Conservation (phyloP, 2,888 invertebrate genomes). For the Scrobipalpa costella region DNA sequence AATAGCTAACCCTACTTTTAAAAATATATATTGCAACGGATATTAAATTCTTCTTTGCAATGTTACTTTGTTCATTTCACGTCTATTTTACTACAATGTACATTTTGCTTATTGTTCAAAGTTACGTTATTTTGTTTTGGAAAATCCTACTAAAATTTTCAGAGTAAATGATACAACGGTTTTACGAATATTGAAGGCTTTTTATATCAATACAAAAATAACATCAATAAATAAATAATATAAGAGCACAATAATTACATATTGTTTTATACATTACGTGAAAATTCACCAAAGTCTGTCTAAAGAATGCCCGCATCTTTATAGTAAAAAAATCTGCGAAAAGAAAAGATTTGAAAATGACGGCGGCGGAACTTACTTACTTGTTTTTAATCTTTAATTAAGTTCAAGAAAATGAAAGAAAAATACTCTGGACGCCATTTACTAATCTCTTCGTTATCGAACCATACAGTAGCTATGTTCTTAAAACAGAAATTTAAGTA, state of each 20-base stretch:
- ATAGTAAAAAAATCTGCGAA: background rate
- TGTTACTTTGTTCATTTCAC: too few relatives aligned
- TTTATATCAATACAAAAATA: slow-evolving; percentile 63
- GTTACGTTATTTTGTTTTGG: too few relatives aligned
- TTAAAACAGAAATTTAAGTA: background rate
- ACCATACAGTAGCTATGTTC: background rate
- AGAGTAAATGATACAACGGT: slow-evolving; percentile 39
- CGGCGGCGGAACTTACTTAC: background rate
- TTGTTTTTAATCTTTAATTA: background rate
- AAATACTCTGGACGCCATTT: background rate
- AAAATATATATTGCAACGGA: too few relatives aligned
- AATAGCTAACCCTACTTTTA: too few relatives aligned
- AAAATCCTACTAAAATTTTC: background rate
- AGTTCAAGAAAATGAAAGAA: background rate
- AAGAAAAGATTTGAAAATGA: background rate
- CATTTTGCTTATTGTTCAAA: background rate
- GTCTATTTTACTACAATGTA: too few relatives aligned
- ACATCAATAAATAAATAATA: slow-evolving; percentile 72
- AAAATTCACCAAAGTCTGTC: slow-evolving; percentile 31
- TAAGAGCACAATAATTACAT: slow-evolving; percentile 63
- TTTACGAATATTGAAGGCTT: slow-evolving; percentile 47
- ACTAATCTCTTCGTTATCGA: background rate
- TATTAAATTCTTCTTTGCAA: too few relatives aligned
- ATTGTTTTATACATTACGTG: slow-evolving; percentile 42
- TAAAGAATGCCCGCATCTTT: slow-evolving; percentile 32